These are phyloP conservation scores for Ctenodactylus gundi DNA, from an alignment of 2,113 vertebrate genomes.

Conservation along the genomic window DNA sequence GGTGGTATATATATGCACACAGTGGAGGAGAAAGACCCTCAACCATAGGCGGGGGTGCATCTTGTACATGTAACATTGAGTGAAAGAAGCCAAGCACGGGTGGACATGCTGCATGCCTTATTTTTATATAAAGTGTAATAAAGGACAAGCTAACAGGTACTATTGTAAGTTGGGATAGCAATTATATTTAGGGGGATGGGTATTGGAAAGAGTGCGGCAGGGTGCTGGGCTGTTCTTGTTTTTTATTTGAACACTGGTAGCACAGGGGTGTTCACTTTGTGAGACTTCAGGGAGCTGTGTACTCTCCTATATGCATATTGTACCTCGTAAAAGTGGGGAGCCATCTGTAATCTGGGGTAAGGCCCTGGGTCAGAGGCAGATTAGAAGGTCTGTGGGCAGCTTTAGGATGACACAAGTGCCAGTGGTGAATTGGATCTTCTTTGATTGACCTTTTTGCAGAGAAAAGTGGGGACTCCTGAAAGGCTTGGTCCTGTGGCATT, in stretches of 20 bases:
- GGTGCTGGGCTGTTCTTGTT: background rate
- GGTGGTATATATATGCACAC: background rate
- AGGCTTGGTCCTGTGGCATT: background rate
- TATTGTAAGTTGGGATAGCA: background rate
- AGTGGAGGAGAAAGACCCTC: background rate
- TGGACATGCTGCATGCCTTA: background rate
- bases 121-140: background rate
- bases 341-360: background rate
- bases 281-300: background rate
- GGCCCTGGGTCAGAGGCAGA: background rate
- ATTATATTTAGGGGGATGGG: background rate
- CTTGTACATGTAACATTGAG: background rate
- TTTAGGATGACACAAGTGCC: background rate
- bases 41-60: too few species aligned
- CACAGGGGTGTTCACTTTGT: background rate
- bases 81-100: background rate
- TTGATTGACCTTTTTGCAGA: background rate
- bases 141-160: background rate
- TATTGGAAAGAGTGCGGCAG: background rate
- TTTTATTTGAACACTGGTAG: background rate
- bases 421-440: background rate
- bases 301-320: background rate
- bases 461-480: background rate
- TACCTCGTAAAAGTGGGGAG: background rate
- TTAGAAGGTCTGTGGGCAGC: background rate